Evolutionary conservation across 2,797 vertebrate genomes (phyloP).

Genomic region (Paramormyrops hopkinsi): DNA sequence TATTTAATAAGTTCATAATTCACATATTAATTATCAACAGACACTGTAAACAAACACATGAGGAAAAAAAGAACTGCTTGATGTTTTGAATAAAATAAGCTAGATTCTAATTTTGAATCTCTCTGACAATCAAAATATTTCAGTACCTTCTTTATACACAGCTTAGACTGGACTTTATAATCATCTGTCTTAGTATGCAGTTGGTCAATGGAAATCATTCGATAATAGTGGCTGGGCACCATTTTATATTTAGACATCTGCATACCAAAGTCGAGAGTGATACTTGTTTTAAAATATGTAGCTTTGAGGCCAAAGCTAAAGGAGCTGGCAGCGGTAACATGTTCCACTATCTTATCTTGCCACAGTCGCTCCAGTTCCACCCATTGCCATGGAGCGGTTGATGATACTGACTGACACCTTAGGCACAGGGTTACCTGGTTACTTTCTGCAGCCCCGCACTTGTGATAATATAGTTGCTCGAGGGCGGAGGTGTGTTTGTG

Average conservation of each 20-base stretch:
- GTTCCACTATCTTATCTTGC: neutral
- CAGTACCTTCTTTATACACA: neutral
- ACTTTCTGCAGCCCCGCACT: neutral
- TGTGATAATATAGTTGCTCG: neutral
- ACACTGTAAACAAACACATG: neutral
- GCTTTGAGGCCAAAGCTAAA: neutral
- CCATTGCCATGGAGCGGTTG: too few relatives aligned
- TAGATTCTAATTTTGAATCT: neutral
- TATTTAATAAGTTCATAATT: neutral
- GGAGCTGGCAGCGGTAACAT: neutral
- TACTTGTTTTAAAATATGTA: neutral
- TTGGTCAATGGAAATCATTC: neutral
- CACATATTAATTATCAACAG: neutral
- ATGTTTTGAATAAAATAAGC: neutral
- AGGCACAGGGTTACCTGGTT: conserved; percentile 4
- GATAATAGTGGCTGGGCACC: neutral
- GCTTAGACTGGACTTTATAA: neutral
- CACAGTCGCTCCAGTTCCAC: neutral
- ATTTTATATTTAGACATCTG: conserved; percentile 1
- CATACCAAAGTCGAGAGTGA: neutral
- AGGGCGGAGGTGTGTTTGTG: conserved; percentile 12
- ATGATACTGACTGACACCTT: neutral
- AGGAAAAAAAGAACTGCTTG: neutral
- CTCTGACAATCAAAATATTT: neutral
- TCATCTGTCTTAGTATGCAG: neutral